Conservation (phyloP, 2,797 vertebrate species). For the Coccyzus lansbergi region DNA sequence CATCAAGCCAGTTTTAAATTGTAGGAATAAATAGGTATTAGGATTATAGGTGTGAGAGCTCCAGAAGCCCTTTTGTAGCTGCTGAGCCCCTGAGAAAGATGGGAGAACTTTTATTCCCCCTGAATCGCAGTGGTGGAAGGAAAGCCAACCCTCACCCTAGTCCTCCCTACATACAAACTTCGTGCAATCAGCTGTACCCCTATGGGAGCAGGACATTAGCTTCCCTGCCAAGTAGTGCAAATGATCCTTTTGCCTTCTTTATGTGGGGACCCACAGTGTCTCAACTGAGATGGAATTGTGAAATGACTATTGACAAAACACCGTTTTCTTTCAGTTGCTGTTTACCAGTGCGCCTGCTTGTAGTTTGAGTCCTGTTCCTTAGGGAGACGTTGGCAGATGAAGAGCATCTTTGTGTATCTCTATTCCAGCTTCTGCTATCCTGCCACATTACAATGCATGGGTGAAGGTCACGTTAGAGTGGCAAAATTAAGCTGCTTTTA, state of each 20-base stretch:
- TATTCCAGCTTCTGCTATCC: not conserved
- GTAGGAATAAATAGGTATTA: not conserved
- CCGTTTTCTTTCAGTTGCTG: not conserved
- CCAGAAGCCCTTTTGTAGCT: not conserved
- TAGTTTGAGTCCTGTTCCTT: not conserved
- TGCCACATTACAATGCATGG: not conserved
- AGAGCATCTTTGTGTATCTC: not conserved
- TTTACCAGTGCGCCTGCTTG: not conserved
- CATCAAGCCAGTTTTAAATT: not conserved
- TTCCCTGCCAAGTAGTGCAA: accelerated
- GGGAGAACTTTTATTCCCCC: not conserved
- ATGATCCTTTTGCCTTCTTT: not conserved
- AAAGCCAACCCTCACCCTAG: not conserved
- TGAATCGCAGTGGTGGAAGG: accelerated
- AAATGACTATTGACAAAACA: not conserved
- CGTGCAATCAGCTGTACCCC: not conserved
- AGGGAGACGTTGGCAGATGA: not conserved
- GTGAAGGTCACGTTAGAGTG: not conserved
- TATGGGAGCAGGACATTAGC: accelerated
- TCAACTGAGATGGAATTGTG: not conserved
- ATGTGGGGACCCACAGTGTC: not conserved
- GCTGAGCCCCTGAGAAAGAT: not conserved
- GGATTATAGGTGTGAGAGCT: not conserved
- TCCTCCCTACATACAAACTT: not conserved
- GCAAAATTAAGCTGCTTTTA: not conserved